Conservation (phyloP, 1,140 invertebrate genomes). For the Ectropis grisescens region DNA sequence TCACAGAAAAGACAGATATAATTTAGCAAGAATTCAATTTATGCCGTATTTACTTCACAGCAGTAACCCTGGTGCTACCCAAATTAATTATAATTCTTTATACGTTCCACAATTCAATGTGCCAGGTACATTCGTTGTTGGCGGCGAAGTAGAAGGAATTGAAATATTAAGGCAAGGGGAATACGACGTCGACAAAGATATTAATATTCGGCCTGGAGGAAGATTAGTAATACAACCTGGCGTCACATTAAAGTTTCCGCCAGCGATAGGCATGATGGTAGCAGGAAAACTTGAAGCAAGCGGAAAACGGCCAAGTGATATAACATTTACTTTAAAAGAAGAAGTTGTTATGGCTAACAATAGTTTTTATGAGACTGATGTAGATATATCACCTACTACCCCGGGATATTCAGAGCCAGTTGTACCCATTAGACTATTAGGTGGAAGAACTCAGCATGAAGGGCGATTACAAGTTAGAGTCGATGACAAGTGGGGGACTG, state of each 20-base stretch:
- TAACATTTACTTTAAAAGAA: constrained; percentile 82
- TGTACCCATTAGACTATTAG: constrained; percentile 81
- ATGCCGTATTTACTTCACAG: constrained; percentile 88
- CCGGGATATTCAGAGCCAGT: constrained; percentile 67
- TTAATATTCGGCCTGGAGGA: constrained; percentile 90
- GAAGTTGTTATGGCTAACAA: constrained; percentile 75
- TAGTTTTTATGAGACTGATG: constrained; percentile 73
- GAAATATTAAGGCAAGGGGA: constrained; percentile 83
- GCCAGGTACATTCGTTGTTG: constrained; percentile 78
- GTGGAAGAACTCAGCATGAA: constrained; percentile 80
- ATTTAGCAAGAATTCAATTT: constrained; percentile 89
- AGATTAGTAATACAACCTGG: constrained; percentile 89
- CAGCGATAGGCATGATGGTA: constrained; percentile 96
- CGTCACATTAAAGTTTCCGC: constrained; percentile 88
- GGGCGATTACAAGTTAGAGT: constrained; percentile 86
- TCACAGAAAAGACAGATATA: constrained; percentile 92
- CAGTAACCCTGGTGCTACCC: constrained; percentile 86
- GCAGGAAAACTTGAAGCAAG: constrained; percentile 90
- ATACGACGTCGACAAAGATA: constrained; percentile 90
- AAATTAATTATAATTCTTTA: constrained; percentile 77
- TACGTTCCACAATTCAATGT: constrained; percentile 84
- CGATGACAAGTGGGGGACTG: constrained; percentile 93
- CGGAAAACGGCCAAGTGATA: constrained; percentile 82
- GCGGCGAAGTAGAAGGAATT: constrained; percentile 90
- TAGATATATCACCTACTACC: constrained; percentile 70